Conservation (phyloP, 2,113 vertebrate species). For the Sebastes fasciatus region DNA sequence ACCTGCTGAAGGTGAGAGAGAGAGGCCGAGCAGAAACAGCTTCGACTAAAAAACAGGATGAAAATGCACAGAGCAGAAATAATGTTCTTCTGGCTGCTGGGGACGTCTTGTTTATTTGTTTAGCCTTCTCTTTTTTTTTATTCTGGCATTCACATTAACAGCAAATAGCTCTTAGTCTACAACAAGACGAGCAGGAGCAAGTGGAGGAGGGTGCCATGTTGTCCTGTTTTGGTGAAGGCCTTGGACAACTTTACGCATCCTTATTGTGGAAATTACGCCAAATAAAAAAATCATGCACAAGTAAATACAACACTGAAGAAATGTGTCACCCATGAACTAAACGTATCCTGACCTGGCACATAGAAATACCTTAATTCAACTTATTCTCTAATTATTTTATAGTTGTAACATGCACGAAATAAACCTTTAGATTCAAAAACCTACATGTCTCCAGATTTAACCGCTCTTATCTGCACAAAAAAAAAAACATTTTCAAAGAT, state of each 20-base stretch:
- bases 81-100: not conserved
- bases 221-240: slow-evolving; percentile 11
- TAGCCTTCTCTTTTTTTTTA: not conserved
- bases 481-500: not conserved
- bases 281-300: not conserved
- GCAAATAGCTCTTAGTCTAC: not conserved
- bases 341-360: not conserved
- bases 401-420: not conserved
- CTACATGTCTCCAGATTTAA: not conserved
- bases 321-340: not conserved
- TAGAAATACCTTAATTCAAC: not conserved
- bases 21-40: not conserved
- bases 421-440: not conserved
- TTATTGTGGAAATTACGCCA: not conserved
- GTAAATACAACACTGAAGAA: not conserved
- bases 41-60: not conserved
- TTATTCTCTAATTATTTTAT: not conserved
- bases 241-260: not conserved
- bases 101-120: slow-evolving; percentile 14
- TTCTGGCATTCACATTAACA: not conserved
- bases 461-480: slow-evolving; percentile 6
- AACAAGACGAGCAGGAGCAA: not conserved
- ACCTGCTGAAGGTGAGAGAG: slow-evolving; percentile 93
- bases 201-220: slow-evolving; percentile 19
- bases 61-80: not conserved